Conservation (phyloP, 2,797 vertebrate genomes). For the Heteromormyrus szaboi region DNA sequence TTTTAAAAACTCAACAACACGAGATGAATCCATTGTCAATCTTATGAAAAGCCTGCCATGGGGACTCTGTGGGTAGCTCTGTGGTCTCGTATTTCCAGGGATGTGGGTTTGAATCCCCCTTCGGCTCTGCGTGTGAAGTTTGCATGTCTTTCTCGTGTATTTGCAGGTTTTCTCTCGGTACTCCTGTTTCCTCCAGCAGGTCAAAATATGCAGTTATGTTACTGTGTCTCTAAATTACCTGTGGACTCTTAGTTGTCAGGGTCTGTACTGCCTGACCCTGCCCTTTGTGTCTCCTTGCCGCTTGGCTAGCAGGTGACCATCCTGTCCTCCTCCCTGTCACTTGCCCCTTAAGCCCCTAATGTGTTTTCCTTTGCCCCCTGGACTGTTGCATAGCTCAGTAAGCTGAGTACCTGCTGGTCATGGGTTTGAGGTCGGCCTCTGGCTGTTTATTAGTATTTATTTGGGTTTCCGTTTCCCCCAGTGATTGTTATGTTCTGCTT, state of each 20-base stretch:
- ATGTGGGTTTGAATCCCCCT: neutral
- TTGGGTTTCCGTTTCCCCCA: neutral
- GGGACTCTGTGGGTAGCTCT: neutral
- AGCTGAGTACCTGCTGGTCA: neutral
- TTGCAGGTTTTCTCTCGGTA: neutral
- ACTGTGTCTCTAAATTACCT: neutral
- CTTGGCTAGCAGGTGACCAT: neutral
- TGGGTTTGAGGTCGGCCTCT: neutral
- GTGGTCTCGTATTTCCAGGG: neutral
- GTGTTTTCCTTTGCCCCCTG: neutral
- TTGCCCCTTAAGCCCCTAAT: neutral
- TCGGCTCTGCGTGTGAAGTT: neutral
- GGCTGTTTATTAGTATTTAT: neutral
- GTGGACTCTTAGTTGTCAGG: neutral
- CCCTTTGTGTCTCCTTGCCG: neutral
- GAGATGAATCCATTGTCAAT: neutral
- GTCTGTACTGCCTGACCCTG: neutral
- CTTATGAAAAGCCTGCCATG: neutral
- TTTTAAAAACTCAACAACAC: neutral
- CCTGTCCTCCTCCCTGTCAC: neutral
- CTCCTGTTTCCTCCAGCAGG: neutral
- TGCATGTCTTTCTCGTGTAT: neutral
- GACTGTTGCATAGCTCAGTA: neutral
- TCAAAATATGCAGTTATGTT: neutral
- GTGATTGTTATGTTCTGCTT: neutral